phyloP scores from a whole-genome alignment of 2,888 invertebrate genomes.

The Heteropelma amictum region DNA sequence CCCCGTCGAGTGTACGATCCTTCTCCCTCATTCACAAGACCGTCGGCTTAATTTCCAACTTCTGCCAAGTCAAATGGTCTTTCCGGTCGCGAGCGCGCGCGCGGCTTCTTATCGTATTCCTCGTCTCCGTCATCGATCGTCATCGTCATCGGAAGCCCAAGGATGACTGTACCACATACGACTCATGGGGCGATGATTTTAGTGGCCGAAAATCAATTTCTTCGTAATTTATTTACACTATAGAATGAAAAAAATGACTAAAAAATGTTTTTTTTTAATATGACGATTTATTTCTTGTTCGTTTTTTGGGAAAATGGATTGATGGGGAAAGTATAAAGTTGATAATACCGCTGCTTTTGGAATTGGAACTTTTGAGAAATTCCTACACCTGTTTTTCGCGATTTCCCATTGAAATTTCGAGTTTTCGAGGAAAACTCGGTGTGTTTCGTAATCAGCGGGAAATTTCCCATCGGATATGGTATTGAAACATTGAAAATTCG shows the following conservation, averaged over 20 bases:
- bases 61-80: constrained; percentile 66
- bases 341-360: too few relatives aligned
- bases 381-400: too few relatives aligned
- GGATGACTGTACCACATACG: background rate
- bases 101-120: constrained; percentile 8
- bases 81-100: constrained; percentile 64
- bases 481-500: too few relatives aligned
- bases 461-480: too few relatives aligned
- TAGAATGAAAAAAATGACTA: too few relatives aligned
- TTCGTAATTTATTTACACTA: background rate
- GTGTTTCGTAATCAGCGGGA: too few relatives aligned
- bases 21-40: constrained; percentile 65
- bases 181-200: background rate
- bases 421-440: too few relatives aligned
- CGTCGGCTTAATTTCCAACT: constrained; percentile 66
- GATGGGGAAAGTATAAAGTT: too few relatives aligned
- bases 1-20: constrained; percentile 26
- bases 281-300: background rate
- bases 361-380: too few relatives aligned
- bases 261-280: background rate
- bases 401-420: too few relatives aligned
- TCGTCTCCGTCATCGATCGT: constrained; percentile 46
- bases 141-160: background rate
- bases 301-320: too few relatives aligned
- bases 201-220: background rate